Base-by-base conservation (phyloP, 2,888 invertebrate species). In the Dynastes hyllus region DNA sequence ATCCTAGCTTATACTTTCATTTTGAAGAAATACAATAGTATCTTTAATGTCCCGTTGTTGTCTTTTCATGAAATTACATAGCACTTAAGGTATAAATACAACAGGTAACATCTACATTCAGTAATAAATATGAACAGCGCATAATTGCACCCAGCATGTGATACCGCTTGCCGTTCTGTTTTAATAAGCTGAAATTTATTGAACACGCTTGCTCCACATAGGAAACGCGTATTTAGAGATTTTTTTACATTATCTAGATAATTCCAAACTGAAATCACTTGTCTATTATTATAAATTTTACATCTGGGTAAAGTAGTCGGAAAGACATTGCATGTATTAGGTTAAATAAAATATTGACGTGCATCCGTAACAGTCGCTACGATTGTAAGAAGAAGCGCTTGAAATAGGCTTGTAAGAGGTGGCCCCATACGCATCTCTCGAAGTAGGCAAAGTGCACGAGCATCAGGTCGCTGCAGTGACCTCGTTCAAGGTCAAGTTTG, bases 401-500 rank as follows among this genome's bases (percentile, higher is more conserved):
- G 32, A 78, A 78, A 78, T 79, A 66, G 76, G 79, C 65, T 53
- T 61, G 77, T 79, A 79, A 79, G 75, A 79, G 77, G 79, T 75
- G 53, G 71, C 45, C 78, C 11, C 45, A 71, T 66, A 45, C 82
- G 16, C 32, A 67, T 82, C 82, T 83, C 82, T 84, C 83, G 85
- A 88, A 87, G 88, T 88, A 87, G 88, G 88, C 87, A 84, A 87
- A 86, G 85, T 87, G 86, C 87, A 86, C 77, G 70, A 77, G 83
- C 87, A 86, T 83, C 87, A 85, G 87, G 87, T 87, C 87, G 87
- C 83, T 86, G 87, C 87, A 87, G 86, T 87, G 86, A 88, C 88
- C 88, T 88, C 87, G 84, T 87, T 88, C 88, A 88, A 88, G 88
- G 88, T 87, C 87, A 87, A 84, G 82, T 83, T 81, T 84, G 86